These are phyloP conservation scores for Caradrina clavipalpis DNA, from an alignment of 2,888 invertebrate species.

Conservation along the genomic window DNA sequence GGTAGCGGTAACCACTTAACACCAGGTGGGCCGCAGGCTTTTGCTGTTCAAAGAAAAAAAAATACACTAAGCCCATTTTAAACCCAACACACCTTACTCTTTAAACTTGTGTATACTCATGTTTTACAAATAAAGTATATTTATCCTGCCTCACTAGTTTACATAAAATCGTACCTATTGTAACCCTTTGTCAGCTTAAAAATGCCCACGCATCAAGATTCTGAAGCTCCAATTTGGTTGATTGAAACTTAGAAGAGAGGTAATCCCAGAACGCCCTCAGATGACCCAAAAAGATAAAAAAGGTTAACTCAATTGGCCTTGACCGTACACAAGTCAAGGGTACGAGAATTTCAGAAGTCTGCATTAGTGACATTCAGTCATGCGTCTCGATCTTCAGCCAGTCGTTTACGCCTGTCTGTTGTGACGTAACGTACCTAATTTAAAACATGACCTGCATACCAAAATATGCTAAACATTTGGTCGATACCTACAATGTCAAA, in stretches of 20 bases:
- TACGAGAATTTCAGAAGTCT: not conserved
- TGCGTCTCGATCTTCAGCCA: not conserved
- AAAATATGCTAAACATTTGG: conserved; percentile 1
- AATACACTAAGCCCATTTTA: no score
- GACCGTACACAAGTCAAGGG: conserved; percentile 9
- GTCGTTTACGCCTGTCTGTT: conserved; percentile 8
- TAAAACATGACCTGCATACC: conserved; percentile 17
- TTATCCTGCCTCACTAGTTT: no score
- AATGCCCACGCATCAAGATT: not conserved
- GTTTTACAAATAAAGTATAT: no score
- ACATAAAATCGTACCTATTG: no score
- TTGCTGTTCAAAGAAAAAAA: no score
- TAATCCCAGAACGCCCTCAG: not conserved
- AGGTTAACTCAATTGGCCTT: not conserved
- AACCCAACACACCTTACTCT: no score
- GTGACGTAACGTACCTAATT: conserved; percentile 20
- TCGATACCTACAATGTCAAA: not conserved
- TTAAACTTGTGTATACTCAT: no score
- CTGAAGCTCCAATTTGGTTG: not conserved
- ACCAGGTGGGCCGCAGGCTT: no score
- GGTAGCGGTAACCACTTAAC: no score
- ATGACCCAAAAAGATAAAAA: conserved; percentile 1
- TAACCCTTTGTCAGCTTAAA: not conserved
- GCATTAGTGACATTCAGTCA: conserved; percentile 10
- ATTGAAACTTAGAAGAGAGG: not conserved